phyloP scores from a whole-genome alignment of 2,888 invertebrate genomes.

The Frankliniella fusca region DNA sequence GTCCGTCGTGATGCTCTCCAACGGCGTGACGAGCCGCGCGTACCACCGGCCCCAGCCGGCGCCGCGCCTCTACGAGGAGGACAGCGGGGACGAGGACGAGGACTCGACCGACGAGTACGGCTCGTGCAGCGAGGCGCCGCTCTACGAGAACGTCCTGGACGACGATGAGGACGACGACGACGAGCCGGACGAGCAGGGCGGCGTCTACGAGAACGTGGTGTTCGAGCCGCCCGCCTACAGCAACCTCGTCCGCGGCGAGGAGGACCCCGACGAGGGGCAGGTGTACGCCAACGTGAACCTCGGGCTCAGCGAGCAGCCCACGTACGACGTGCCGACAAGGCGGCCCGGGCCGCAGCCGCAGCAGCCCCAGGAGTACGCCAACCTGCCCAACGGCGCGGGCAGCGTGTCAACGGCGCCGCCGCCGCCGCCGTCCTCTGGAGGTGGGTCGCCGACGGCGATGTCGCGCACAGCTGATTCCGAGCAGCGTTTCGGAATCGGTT shows the following conservation, averaged over 20 bases:
- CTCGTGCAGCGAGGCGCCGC: constrained; percentile 11
- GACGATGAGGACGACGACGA: not conserved
- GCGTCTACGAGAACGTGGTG: constrained; percentile 16
- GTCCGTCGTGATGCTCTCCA: not conserved
- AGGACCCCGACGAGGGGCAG: not conserved
- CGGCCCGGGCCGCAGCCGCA: not conserved
- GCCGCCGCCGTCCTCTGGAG: not conserved
- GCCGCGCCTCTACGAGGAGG: not conserved
- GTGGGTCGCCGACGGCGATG: not conserved
- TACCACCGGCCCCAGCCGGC: not conserved
- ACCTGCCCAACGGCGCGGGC: not conserved
- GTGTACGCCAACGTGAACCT: constrained; percentile 10
- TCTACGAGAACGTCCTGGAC: constrained; percentile 14
- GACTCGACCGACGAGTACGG: constrained; percentile 18
- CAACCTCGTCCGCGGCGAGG: not conserved
- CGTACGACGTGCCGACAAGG: constrained; percentile 14
- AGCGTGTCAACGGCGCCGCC: not conserved
- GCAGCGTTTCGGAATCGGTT: too few relatives aligned
- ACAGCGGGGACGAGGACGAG: not conserved
- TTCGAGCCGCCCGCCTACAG: constrained; percentile 9
- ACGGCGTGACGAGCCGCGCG: not conserved
- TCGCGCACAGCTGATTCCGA: too few relatives aligned
- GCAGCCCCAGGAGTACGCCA: constrained; percentile 17
- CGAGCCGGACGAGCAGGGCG: not conserved
- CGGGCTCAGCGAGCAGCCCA: not conserved